phyloP scores from a whole-genome alignment of 2,888 invertebrate genomes.

The Electrophaes corylata region DNA sequence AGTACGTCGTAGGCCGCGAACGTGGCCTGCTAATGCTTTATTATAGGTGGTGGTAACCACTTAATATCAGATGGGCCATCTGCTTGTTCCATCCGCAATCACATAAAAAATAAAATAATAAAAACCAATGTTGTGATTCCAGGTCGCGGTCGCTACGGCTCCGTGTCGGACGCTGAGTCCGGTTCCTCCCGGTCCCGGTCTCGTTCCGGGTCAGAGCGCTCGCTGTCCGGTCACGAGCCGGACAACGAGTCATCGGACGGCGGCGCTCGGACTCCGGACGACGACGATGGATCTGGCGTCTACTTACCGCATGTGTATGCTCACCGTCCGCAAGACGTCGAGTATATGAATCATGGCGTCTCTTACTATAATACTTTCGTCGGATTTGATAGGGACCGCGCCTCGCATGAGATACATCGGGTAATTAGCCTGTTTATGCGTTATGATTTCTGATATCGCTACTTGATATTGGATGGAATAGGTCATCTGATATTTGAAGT shows the following conservation, averaged over 20 bases:
- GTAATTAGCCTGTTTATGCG: slow-evolving; percentile 58
- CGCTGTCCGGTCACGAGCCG: slow-evolving; percentile 89
- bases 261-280: slow-evolving; percentile 87
- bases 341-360: slow-evolving; percentile 83
- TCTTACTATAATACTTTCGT: slow-evolving; percentile 86
- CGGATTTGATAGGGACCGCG: slow-evolving; percentile 82
- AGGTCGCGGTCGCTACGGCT: slow-evolving; percentile 88
- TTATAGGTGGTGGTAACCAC: too few species aligned
- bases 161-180: slow-evolving; percentile 84
- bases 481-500: too few species aligned
- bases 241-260: slow-evolving; percentile 91
- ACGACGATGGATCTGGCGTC: slow-evolving; percentile 86
- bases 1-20: too few species aligned
- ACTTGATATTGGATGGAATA: too few species aligned
- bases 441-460: too few species aligned
- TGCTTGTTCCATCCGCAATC: too few species aligned
- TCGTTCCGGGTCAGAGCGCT: slow-evolving; percentile 84
- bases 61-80: too few species aligned
- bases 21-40: too few species aligned
- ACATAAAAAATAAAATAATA: too few species aligned
- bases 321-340: slow-evolving; percentile 66
- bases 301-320: slow-evolving; percentile 87
- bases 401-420: slow-evolving; percentile 76
- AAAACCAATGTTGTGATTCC: too few species aligned
- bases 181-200: slow-evolving; percentile 92